Percentiles rank a stretch among this genome's conserved stretches.
Conservation (phyloP, 1,140 invertebrate species). For the Euura saliciscinereae region DNA sequence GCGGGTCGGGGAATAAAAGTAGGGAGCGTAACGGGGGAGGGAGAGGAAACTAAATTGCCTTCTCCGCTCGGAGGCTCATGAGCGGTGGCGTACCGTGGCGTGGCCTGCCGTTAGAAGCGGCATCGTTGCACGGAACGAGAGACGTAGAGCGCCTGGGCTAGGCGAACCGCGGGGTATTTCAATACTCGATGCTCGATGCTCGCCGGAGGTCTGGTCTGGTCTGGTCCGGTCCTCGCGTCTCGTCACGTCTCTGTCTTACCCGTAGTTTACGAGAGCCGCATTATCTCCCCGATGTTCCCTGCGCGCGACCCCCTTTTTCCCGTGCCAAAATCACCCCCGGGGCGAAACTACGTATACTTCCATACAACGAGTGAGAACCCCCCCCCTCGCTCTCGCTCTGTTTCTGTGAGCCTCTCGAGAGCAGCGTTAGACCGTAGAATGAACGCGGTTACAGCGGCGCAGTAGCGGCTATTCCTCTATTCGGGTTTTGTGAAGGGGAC, state of each 20-base stretch:
- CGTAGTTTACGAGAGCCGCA: not conserved
- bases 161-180: conserved; percentile 40
- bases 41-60: not conserved
- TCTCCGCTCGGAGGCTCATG: not conserved
- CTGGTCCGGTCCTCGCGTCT: too few relatives aligned
- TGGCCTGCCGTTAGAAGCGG: conserved; percentile 46
- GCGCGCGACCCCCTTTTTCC: too few relatives aligned
- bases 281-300: not conserved
- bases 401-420: not conserved
- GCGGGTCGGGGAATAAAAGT: conserved; percentile 1
- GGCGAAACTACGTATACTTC: too few relatives aligned
- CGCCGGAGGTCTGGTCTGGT: too few relatives aligned
- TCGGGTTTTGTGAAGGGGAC: conserved; percentile 27
- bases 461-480: conserved; percentile 27
- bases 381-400: not conserved
- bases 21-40: not conserved
- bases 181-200: conserved; percentile 30
- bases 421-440: conserved; percentile 19
- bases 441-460: too few relatives aligned
- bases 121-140: conserved; percentile 64
- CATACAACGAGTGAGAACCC: too few relatives aligned
- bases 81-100: not conserved
- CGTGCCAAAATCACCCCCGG: not conserved
- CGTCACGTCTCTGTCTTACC: too few relatives aligned
- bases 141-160: conserved; percentile 45